phyloP scores from a whole-genome alignment of 2,113 vertebrate species.

The Tapirus terrestris region DNA sequence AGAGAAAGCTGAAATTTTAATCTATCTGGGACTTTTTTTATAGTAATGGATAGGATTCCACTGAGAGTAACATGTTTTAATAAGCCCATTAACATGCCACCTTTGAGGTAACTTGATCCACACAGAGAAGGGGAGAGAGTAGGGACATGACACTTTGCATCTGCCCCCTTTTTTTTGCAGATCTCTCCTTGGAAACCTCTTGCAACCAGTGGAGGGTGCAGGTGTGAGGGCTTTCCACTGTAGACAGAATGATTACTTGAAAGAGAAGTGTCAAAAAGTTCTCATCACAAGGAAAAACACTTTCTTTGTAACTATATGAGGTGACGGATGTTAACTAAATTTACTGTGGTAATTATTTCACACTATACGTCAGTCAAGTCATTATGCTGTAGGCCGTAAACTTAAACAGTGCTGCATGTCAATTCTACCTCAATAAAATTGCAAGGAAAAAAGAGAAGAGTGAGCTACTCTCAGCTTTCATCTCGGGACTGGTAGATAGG shows the following conservation, averaged over 20 bases:
- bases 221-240: not conserved
- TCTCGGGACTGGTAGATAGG: not conserved
- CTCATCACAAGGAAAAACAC: not conserved
- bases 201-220: not conserved
- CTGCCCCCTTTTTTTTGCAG: not conserved
- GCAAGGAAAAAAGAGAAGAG: not conserved
- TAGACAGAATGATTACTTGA: not conserved
- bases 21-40: not conserved
- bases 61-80: not conserved
- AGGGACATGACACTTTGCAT: not conserved
- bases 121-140: not conserved
- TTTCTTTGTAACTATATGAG: not conserved
- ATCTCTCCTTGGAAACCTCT: not conserved
- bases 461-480: not conserved
- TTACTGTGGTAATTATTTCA: not conserved
- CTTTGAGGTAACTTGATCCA: not conserved
- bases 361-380: not conserved
- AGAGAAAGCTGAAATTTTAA: not conserved
- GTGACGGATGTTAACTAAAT: not conserved
- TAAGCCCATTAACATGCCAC: not conserved
- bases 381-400: not conserved
- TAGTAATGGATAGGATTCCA: conserved; percentile 19
- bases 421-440: not conserved
- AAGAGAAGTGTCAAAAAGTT: not conserved
- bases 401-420: not conserved